Evolutionary conservation across 1,140 invertebrate genomes (phyloP).

Genomic region (Notospermus geniculatus): DNA sequence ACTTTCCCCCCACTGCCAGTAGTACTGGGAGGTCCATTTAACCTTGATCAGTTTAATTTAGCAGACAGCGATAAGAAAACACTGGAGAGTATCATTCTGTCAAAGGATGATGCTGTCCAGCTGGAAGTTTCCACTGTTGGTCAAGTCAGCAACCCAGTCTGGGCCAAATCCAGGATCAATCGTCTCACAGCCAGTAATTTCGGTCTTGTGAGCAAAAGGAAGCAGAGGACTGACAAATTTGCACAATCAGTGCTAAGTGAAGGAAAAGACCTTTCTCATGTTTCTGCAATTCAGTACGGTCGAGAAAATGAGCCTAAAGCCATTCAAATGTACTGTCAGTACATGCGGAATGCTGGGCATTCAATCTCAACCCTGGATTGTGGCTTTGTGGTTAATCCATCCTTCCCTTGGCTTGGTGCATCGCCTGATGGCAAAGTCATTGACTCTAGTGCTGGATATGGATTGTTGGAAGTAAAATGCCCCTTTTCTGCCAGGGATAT

Average conservation of each 20-base stretch:
- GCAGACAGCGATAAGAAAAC: not conserved
- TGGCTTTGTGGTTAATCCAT: not conserved
- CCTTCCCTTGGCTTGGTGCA: conserved; percentile 6
- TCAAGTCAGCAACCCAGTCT: not conserved
- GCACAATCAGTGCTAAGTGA: not conserved
- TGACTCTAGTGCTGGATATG: conserved; percentile 2
- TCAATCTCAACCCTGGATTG: not conserved
- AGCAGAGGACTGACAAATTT: not conserved
- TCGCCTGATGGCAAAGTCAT: conserved; percentile 1
- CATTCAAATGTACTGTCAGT: not conserved
- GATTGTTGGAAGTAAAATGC: conserved; percentile 4
- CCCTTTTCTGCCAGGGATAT: conserved; percentile 1
- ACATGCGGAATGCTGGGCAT: not conserved
- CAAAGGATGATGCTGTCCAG: not conserved
- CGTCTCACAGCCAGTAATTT: conserved; percentile 1
- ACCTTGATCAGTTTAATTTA: not conserved
- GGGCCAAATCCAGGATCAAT: not conserved
- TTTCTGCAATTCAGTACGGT: conserved; percentile 3
- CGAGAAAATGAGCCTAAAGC: conserved; percentile 1
- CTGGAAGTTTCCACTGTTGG: not conserved
- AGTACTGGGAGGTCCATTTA: not conserved
- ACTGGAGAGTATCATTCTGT: not conserved
- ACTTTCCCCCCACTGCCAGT: not conserved
- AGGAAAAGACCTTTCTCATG: not conserved
- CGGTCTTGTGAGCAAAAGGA: conserved; percentile 2